Base-by-base conservation (phyloP, 2,797 vertebrate genomes). In the Apogon hyalosoma region DNA sequence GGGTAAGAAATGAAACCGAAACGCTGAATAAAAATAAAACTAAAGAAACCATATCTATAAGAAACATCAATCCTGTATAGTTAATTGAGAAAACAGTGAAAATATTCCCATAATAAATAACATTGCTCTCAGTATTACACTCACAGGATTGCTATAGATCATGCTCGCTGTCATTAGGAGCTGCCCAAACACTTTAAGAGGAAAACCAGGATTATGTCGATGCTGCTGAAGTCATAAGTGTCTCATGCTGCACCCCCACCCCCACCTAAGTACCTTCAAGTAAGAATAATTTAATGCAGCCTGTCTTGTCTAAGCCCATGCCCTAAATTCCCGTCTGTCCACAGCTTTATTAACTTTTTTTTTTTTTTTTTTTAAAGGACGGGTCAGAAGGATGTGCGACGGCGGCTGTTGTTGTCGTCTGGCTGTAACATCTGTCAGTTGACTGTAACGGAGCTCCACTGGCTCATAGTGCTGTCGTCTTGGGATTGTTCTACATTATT, bases 291-390 rank as follows among this genome's bases (percentile, higher is more conserved):
- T 88, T 77, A 84, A 83, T 65, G 82, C 49, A 49, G 83, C 60
- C 72, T 68, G 63, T 83, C 79, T 84, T 50, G 42, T 87, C 82
- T 90, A 87, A 92, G 87, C 88, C 58, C 51, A 8, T 87, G 90
- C 75, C 88, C 88, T 88, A 84, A 90, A 91, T 89, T 78, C 88
- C 88, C 87, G 59, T 91, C 87, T 90, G 90, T 88, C 87, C 65
- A 57, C 56, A 39, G 75, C 77, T 79, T 84, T 84, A 85, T 86
- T 84, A 59, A 79, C 79, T 79, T 88, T 75, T 78, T 60, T 76
- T 84, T 56, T 33, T 45, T 75, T 78, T 60, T 76, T 84, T 56
- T 33, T 45, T 8, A 43, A 79, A 82, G 77, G 75, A 79, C 69
- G 79, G 77, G 85, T 87, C 87, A 82, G 36, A 70, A 47, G 77